These are phyloP conservation scores for Macrotus californicus DNA, from an alignment of 2,113 vertebrate species.

Conservation along the genomic window DNA sequence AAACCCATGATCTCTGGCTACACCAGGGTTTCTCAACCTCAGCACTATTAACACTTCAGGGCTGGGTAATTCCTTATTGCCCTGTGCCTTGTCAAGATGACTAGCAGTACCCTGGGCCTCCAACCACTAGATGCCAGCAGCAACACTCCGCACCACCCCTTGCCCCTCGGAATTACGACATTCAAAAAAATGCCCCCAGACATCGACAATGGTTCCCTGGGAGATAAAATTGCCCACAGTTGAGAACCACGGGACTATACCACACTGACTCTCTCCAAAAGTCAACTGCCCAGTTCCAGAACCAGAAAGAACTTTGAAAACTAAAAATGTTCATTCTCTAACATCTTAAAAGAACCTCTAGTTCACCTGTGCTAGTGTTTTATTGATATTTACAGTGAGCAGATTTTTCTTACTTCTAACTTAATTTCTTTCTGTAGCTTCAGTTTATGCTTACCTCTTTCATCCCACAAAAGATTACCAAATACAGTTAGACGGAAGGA, in stretches of 20 bases:
- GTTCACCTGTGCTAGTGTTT: not conserved
- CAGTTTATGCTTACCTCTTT: not conserved
- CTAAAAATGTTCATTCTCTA: not conserved
- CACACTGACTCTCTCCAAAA: not conserved
- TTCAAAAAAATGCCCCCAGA: not conserved
- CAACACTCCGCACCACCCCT: not conserved
- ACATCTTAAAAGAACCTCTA: not conserved
- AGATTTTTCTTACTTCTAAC: not conserved
- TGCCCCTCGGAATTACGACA: not conserved
- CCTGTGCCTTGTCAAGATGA: not conserved
- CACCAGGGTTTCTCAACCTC: not conserved
- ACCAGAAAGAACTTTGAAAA: not conserved
- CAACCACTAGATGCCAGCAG: not conserved
- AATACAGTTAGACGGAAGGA: constrained; percentile 3
- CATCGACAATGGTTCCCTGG: not conserved
- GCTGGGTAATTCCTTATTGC: not conserved
- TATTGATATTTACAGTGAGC: not conserved
- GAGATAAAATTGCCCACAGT: not conserved
- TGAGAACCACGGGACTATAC: not conserved
- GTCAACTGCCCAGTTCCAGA: not conserved
- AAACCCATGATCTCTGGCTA: not conserved
- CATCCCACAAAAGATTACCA: not conserved
- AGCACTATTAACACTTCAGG: not conserved
- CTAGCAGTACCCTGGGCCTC: not conserved
- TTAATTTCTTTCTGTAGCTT: not conserved